These are phyloP conservation scores for Cinclus mexicanus DNA, from an alignment of 2,113 vertebrate species.

Conservation along the genomic window DNA sequence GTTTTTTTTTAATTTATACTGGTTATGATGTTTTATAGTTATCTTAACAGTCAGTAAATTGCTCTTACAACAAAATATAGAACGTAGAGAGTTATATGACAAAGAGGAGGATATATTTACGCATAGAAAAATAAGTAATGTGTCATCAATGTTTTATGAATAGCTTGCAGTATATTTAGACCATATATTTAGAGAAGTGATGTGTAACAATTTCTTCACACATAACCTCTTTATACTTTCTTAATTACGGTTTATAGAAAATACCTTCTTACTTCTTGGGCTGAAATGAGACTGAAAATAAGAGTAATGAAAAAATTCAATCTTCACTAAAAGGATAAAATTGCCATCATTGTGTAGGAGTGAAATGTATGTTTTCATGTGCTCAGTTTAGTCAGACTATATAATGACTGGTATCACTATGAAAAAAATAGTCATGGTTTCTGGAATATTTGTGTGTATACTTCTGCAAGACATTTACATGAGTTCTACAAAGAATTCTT, in stretches of 20 bases:
- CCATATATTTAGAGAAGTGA: not conserved
- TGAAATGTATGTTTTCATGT: not conserved
- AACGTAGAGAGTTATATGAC: not conserved
- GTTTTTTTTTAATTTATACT: not conserved
- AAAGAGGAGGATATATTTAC: not conserved
- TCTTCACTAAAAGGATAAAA: not conserved
- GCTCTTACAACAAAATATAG: not conserved
- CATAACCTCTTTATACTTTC: not conserved
- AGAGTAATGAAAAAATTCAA: not conserved
- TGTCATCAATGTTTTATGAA: not conserved
- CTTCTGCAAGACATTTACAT: not conserved
- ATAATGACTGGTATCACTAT: not conserved
- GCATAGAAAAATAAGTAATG: not conserved
- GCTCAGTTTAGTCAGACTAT: not conserved
- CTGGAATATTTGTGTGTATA: not conserved
- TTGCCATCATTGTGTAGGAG: not conserved
- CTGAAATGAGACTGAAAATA: not conserved
- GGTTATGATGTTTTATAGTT: not conserved
- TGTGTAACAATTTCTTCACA: not conserved
- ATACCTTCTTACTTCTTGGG: not conserved
- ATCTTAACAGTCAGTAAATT: constrained; percentile 10
- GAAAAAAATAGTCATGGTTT: not conserved
- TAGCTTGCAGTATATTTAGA: not conserved
- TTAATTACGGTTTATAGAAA: constrained; percentile 1
- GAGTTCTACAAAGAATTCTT: not conserved